phyloP scores from a whole-genome alignment of 2,113 vertebrate species.

The Prionailurus bengalensis region DNA sequence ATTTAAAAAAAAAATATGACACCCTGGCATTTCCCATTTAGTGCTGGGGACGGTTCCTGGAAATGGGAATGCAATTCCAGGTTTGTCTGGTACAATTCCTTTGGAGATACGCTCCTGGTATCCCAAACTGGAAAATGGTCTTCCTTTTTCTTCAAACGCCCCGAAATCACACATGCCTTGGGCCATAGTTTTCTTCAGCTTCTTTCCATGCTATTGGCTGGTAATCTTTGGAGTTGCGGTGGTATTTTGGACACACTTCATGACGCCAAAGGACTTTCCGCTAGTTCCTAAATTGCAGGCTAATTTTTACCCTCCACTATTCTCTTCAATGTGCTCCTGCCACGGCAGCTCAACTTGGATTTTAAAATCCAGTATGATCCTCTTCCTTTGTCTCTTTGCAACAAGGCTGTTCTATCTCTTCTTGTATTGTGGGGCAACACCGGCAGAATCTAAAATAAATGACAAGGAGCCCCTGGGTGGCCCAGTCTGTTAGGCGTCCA shows the following conservation, averaged over 20 bases:
- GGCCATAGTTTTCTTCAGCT: neutral
- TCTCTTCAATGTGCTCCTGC: neutral
- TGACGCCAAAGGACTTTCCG: neutral
- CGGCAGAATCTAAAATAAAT: neutral
- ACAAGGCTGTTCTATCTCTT: neutral
- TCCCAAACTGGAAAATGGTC: neutral
- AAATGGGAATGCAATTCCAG: neutral
- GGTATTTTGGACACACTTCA: neutral
- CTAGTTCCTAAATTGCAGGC: neutral
- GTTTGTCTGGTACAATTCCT: neutral
- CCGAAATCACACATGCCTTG: neutral
- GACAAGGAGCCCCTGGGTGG: neutral
- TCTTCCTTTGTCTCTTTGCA: neutral
- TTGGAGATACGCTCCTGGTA: neutral
- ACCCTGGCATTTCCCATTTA: neutral
- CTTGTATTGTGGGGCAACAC: neutral
- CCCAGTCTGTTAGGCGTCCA: no score
- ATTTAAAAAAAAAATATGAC: neutral
- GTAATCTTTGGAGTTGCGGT: neutral
- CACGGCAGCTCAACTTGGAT: neutral
- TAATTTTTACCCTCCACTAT: neutral
- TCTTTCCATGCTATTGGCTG: neutral
- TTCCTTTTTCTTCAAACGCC: neutral
- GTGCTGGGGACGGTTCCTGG: neutral
- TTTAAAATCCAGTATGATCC: neutral